These are phyloP conservation scores for Chloropsis cyanopogon DNA, from an alignment of 2,113 vertebrate species.

Conservation along the genomic window DNA sequence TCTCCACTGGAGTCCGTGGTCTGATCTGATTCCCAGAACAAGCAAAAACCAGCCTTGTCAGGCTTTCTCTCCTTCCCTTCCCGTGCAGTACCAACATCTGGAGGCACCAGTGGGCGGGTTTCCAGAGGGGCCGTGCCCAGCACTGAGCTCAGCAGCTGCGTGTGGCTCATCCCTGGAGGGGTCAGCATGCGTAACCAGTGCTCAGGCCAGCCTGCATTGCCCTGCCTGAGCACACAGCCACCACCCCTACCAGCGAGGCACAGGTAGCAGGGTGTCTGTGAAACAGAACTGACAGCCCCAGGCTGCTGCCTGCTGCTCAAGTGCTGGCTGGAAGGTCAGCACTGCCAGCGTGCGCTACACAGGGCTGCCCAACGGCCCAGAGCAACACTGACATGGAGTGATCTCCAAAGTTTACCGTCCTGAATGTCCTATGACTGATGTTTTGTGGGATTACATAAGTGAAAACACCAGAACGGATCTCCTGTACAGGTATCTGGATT, in stretches of 20 bases:
- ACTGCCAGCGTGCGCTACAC: not conserved
- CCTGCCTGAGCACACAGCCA: not conserved
- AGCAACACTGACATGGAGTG: not conserved
- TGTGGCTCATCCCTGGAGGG: not conserved
- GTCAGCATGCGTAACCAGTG: not conserved
- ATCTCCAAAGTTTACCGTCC: not conserved
- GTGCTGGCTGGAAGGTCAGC: not conserved
- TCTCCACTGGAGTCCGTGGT: not conserved
- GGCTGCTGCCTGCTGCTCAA: not conserved
- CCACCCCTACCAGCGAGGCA: not conserved
- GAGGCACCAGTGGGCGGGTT: not conserved
- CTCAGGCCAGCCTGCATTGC: not conserved
- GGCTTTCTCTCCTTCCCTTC: not conserved
- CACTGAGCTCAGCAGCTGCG: accelerated
- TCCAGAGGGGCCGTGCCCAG: not conserved
- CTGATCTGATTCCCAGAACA: not conserved
- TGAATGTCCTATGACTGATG: not conserved
- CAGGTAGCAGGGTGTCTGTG: not conserved
- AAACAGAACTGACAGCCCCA: not conserved
- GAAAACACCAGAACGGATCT: constrained; percentile 11
- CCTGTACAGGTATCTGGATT: constrained; percentile 28
- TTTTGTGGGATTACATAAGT: constrained; percentile 11
- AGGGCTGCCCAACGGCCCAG: not conserved
- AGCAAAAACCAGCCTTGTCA: not conserved
- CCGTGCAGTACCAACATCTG: not conserved